These are phyloP conservation scores for Butorides virescens DNA, from an alignment of 2,113 vertebrate genomes.

Conservation along the genomic window DNA sequence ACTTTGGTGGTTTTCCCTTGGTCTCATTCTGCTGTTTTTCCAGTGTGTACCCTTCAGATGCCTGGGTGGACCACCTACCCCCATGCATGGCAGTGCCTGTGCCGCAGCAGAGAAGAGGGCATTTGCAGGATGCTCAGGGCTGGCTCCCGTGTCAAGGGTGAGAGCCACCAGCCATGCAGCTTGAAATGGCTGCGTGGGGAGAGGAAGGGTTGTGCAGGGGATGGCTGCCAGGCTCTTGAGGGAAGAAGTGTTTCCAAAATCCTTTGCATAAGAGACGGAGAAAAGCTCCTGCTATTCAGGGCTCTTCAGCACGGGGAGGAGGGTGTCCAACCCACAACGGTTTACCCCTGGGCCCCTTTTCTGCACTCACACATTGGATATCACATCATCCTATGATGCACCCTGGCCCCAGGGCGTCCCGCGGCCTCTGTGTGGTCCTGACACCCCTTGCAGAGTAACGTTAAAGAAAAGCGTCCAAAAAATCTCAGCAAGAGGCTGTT, in stretches of 20 bases:
- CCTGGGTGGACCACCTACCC: neutral
- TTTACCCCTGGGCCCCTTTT: neutral
- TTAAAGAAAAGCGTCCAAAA: neutral
- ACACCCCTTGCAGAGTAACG: neutral
- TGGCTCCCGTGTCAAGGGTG: accelerated
- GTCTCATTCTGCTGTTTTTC: neutral
- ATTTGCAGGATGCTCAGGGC: neutral
- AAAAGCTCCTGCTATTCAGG: neutral
- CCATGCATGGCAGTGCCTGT: accelerated
- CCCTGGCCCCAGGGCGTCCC: accelerated
- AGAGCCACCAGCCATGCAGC: neutral
- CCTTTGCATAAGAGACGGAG: neutral
- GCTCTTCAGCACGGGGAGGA: accelerated
- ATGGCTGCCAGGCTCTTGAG: neutral
- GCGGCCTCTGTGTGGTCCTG: neutral
- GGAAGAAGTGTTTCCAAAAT: neutral
- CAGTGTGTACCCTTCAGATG: accelerated
- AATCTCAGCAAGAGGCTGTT: neutral
- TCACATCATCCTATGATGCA: neutral
- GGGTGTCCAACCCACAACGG: neutral
- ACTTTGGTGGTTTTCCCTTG: neutral
- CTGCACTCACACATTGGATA: neutral
- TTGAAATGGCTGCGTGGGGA: neutral
- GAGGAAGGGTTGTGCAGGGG: neutral
- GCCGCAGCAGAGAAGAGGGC: neutral